These are phyloP conservation scores for Chroicocephalus ridibundus DNA, from an alignment of 2,113 vertebrate species.

Conservation along the genomic window DNA sequence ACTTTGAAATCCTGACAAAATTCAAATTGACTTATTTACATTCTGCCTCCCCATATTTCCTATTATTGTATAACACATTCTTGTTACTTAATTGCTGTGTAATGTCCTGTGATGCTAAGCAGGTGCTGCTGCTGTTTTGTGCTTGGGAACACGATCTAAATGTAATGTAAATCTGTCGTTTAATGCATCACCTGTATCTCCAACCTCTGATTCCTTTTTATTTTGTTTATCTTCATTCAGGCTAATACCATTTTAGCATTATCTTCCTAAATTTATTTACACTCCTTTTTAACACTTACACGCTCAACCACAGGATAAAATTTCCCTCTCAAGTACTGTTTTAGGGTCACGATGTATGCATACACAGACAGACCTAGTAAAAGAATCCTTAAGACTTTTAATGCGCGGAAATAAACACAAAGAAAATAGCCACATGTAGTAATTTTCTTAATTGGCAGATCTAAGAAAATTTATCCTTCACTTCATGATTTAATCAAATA, in stretches of 20 bases:
- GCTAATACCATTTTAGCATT: background rate
- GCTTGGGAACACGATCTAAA: background rate
- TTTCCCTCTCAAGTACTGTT: background rate
- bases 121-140: constrained; percentile 13
- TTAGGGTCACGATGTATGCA: background rate
- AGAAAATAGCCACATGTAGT: background rate
- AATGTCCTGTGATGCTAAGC: constrained; percentile 1
- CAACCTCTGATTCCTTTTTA: background rate
- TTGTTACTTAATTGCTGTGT: constrained; percentile 6
- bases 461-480: background rate
- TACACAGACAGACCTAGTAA: background rate
- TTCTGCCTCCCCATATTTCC: constrained; percentile 39
- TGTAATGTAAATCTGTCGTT: background rate
- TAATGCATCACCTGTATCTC: background rate
- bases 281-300: background rate
- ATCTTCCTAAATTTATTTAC: background rate
- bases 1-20: constrained; percentile 58
- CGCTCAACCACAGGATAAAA: background rate
- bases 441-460: background rate
- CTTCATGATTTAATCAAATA: background rate
- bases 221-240: background rate
- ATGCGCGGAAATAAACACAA: background rate
- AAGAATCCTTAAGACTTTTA: background rate
- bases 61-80: constrained; percentile 44
- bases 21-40: constrained; percentile 51